phyloP scores from a whole-genome alignment of 2,113 vertebrate species.

The Ellobius talpinus region DNA sequence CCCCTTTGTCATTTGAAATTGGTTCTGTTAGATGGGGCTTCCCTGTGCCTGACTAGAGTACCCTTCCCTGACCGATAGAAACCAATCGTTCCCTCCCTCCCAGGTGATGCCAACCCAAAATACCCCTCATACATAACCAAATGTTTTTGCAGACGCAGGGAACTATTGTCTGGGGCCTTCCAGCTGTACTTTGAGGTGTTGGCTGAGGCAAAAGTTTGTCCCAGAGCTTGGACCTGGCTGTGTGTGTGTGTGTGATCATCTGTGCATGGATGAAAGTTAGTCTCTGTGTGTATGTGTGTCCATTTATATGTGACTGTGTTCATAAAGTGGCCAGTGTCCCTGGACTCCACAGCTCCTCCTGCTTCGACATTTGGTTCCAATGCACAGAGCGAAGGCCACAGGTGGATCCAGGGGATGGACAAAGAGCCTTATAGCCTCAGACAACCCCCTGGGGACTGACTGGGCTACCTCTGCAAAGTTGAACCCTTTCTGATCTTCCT shows the following conservation, averaged over 20 bases:
- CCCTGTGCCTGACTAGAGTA: background rate
- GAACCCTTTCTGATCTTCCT: background rate
- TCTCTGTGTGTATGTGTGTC: background rate
- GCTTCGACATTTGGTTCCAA: background rate
- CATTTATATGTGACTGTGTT: rapidly evolving
- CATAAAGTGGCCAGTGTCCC: background rate
- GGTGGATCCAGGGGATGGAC: background rate
- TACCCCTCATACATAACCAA: background rate
- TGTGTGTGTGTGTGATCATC: no score
- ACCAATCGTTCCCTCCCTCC: background rate
- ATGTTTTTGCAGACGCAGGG: background rate
- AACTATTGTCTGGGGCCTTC: background rate
- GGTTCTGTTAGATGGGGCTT: background rate
- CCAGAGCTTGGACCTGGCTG: background rate
- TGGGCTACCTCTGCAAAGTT: no score
- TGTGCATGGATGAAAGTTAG: background rate
- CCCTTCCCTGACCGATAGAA: background rate
- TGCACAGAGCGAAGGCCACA: background rate
- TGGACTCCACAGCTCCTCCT: background rate
- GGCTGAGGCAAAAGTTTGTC: background rate
- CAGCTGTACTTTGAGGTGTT: background rate
- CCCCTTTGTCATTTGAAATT: background rate
- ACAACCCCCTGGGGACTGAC: background rate
- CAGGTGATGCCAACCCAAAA: background rate
- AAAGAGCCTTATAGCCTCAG: background rate